Evolutionary conservation across 1,140 invertebrate species (phyloP), one percentile per base, ranked within the genome.

Genomic region (Bombus waltoni): DNA sequence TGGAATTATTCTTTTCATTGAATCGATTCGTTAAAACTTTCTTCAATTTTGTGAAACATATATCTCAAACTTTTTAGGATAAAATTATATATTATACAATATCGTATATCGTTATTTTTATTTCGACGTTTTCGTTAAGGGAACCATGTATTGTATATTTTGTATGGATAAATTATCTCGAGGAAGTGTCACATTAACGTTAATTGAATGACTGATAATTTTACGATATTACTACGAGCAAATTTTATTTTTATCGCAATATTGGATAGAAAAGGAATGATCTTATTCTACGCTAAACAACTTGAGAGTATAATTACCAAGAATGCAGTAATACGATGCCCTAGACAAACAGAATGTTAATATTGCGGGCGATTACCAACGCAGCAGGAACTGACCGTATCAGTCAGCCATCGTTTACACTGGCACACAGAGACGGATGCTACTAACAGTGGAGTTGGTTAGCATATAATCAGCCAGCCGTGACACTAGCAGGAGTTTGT

Each of bases 391-490:
- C 83, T 73, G 47, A 57, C 40, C 57, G 53, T 85, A 85, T 85
- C 77, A 85, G 77, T 85, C 76, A 80, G 68, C 83, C 68, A 80
- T 80, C 83, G 83, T 85, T 85, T 85, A 59, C 77, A 85, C 44
- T 73, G 28, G 68, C 57, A 28, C 18, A 28, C 66, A 42, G 38
- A 0, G 57, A 35, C 28, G 28, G 44, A 3, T 18, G 22, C 77
- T n/a, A 53, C 40, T 71, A 44, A 65, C 68, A 78, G 75, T 80
- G n/a, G 76, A 72, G 40, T 62, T n/a, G 66, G 76, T 80, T 72
- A 57, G 83, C 57, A 65, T 57, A 72, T 72, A 85, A 80, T 80
- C 83, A 80, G 77, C 76, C 76, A 80, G n/a, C 77, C 42, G 68
- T 65, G 53, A 71, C 76, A 53, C 53, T 80, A 57, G 68, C 53